These are phyloP conservation scores for Brachionichthys hirsutus DNA, from an alignment of 2,113 vertebrate species.

Conservation along the genomic window DNA sequence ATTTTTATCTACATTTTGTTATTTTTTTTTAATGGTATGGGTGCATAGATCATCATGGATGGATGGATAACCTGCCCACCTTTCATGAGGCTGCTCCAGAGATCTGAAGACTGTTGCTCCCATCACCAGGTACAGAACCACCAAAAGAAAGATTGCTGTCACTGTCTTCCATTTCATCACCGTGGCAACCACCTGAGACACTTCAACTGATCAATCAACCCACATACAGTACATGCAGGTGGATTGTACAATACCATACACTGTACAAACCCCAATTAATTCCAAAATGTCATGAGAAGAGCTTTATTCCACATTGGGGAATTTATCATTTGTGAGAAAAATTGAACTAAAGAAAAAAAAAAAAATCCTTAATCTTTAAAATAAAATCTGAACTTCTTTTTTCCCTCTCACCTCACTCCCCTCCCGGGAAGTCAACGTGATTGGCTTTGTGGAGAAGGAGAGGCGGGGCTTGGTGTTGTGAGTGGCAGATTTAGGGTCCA, in stretches of 20 bases:
- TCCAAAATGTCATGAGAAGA: background rate
- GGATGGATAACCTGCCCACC: slow-evolving; percentile 50
- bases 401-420: slow-evolving; percentile 80
- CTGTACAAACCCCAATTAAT: background rate
- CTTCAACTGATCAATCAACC: slow-evolving; percentile 40
- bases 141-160: slow-evolving; percentile 91
- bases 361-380: background rate
- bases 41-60: background rate
- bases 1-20: no score
- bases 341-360: background rate
- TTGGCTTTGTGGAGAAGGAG: slow-evolving; percentile 92
- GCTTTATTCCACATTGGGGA: background rate
- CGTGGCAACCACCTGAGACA: slow-evolving; percentile 80
- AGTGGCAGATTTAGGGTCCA: slow-evolving; percentile 95
- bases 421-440: slow-evolving; percentile 84
- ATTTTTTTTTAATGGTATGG: no score
- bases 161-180: slow-evolving; percentile 99
- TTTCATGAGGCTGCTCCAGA: slow-evolving; percentile 93
- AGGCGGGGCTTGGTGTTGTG: slow-evolving; percentile 95
- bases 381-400: background rate
- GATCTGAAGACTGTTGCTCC: slow-evolving; percentile 93
- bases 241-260: background rate
- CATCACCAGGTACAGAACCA: slow-evolving; percentile 92
- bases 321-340: background rate
- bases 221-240: background rate